These are phyloP conservation scores for Ariopsis seemanni DNA, from an alignment of 2,113 vertebrate genomes.

Conservation along the genomic window DNA sequence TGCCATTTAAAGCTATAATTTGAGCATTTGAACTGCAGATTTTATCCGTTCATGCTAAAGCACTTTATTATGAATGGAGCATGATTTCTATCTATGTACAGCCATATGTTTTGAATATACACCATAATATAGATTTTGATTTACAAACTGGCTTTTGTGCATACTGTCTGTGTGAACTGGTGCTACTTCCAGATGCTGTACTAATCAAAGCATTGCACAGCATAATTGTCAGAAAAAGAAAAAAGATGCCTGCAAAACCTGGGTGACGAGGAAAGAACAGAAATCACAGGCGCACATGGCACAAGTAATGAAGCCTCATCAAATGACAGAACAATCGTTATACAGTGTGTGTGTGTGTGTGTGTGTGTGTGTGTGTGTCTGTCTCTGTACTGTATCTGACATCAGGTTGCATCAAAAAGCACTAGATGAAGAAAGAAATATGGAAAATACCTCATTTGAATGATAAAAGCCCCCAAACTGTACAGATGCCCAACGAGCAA, in stretches of 20 bases:
- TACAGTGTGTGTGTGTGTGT: neutral
- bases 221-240: slow-evolving; percentile 73
- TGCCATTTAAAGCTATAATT: neutral
- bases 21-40: neutral
- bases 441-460: slow-evolving; percentile 28
- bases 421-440: slow-evolving; percentile 11
- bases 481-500: slow-evolving; percentile 6
- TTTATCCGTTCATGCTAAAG: neutral
- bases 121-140: neutral
- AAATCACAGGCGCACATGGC: slow-evolving; percentile 13
- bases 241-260: slow-evolving; percentile 63
- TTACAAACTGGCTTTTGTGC: neutral
- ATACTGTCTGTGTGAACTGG: neutral
- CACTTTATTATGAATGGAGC: neutral
- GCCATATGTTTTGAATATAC: neutral
- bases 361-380: neutral
- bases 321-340: slow-evolving; percentile 32
- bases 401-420: slow-evolving; percentile 26
- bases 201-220: slow-evolving; percentile 66
- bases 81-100: slow-evolving; percentile 8
- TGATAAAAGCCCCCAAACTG: slow-evolving; percentile 27
- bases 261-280: slow-evolving; percentile 67
- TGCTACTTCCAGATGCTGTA: slow-evolving; percentile 37
- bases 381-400: slow-evolving; percentile 5
- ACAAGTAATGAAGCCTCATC: neutral